Evolutionary conservation across 2,113 vertebrate species (phyloP).

Genomic region (Pipra filicauda): DNA sequence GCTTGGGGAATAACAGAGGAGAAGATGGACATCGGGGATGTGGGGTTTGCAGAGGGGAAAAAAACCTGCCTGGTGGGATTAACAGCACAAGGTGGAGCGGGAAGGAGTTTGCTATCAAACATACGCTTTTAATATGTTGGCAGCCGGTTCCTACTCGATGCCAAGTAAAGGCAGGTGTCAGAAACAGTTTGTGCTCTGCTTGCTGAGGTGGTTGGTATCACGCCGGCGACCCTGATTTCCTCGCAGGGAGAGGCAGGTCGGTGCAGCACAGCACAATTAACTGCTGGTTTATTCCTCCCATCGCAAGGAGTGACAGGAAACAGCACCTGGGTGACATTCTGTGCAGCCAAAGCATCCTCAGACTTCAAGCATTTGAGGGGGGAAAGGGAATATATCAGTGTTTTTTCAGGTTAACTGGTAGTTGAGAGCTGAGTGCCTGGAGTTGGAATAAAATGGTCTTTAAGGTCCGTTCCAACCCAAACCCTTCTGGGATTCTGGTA

Average conservation of each 20-base stretch:
- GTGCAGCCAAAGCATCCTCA: background rate
- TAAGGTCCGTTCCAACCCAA: background rate
- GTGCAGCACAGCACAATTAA: background rate
- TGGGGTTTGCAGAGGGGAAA: background rate
- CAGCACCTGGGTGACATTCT: background rate
- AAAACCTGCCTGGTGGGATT: background rate
- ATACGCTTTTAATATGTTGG: background rate
- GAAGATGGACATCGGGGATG: rapidly evolving
- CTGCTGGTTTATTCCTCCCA: background rate
- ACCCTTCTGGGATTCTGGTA: background rate
- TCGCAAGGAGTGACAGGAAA: background rate
- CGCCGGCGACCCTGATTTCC: background rate
- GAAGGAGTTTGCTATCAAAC: background rate
- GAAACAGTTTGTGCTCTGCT: background rate
- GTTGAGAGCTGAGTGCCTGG: rapidly evolving
- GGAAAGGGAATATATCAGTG: background rate
- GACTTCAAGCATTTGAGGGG: background rate
- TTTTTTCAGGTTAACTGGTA: background rate
- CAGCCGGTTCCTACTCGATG: background rate
- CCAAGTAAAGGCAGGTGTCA: background rate
- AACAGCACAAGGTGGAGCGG: rapidly evolving
- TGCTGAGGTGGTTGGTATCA: background rate
- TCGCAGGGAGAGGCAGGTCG: background rate
- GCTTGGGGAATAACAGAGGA: rapidly evolving
- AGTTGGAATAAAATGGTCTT: background rate